A percentile compares a stretch with the other conserved stretches of the same genome.
phyloP scores from a whole-genome alignment of 2,888 invertebrate genomes.

The Biston betularia region DNA sequence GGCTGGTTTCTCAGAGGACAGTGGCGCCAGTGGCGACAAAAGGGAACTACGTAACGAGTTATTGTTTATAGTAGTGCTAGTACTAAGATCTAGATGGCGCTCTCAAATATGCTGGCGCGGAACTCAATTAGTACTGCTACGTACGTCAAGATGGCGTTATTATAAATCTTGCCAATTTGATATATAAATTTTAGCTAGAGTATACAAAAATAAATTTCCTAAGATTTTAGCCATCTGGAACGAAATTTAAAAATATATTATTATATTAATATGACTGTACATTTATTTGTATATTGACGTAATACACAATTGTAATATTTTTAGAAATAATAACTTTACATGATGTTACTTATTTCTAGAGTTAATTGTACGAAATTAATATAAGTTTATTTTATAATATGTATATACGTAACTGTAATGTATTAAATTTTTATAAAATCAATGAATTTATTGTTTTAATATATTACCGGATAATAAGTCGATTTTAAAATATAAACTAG shows the following conservation, averaged over 20 bases:
- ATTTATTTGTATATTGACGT: conserved; percentile 44
- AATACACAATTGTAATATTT: not conserved
- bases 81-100: conserved; percentile 23
- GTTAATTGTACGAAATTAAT: not conserved
- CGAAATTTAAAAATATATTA: not conserved
- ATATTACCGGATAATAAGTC: no score
- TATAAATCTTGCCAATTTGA: not conserved
- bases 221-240: no score
- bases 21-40: not conserved
- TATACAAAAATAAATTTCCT: no score
- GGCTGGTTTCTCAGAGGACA: not conserved
- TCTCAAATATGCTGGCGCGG: not conserved
- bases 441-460: not conserved
- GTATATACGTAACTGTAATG: not conserved
- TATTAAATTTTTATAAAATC: not conserved
- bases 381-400: not conserved
- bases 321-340: conserved; percentile 3
- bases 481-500: no score
- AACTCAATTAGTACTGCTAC: conserved; percentile 3
- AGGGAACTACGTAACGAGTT: not conserved
- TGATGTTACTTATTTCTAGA: not conserved
- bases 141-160: conserved; percentile 20
- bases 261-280: conserved; percentile 43
- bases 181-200: no score
- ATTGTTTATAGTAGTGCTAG: not conserved